These are phyloP conservation scores for Leontocebus nigricollis DNA, from an alignment of 2,797 vertebrate genomes.

Conservation along the genomic window DNA sequence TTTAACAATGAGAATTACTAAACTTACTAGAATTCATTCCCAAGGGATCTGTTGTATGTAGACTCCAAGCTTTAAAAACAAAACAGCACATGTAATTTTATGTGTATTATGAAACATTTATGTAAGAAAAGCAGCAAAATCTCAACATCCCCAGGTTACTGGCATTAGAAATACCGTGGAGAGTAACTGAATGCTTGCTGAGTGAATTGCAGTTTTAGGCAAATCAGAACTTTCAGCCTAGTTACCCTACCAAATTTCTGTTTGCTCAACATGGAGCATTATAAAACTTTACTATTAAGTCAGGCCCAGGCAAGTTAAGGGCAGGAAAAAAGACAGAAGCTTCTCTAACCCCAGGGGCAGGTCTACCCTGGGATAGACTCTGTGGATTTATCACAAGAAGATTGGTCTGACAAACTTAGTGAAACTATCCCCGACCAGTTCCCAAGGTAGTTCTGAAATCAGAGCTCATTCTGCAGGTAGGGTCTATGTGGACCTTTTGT, in stretches of 20 bases:
- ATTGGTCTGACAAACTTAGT: neutral
- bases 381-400: neutral
- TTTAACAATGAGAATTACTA: neutral
- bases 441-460: neutral
- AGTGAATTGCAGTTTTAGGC: neutral
- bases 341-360: neutral
- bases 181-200: neutral
- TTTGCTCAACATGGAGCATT: neutral
- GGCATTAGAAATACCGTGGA: neutral
- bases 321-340: neutral
- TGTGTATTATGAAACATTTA: slow-evolving; percentile 6
- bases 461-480: neutral
- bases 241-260: neutral
- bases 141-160: neutral
- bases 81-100: neutral
- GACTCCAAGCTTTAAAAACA: neutral
- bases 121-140: neutral
- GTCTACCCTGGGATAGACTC: neutral
- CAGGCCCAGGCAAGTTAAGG: neutral
- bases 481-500: neutral
- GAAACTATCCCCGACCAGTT: neutral
- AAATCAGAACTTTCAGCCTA: neutral
- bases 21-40: neutral
- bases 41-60: neutral
- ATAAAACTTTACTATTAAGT: neutral